These are phyloP conservation scores for Parnassius orleans DNA, from an alignment of 2,888 invertebrate genomes.

Conservation along the genomic window DNA sequence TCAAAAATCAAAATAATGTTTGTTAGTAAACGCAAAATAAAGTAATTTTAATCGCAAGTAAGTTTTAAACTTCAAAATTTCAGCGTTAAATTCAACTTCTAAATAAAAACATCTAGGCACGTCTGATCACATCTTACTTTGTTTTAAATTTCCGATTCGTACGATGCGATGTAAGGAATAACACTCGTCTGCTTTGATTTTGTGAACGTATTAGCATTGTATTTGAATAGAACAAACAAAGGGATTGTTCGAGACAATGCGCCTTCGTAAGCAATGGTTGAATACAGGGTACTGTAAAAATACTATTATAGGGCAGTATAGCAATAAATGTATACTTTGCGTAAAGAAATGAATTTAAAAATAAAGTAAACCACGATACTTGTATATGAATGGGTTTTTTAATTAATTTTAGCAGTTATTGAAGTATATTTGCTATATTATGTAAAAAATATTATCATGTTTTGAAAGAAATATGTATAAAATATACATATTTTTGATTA, in stretches of 20 bases:
- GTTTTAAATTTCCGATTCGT: constrained; percentile 61
- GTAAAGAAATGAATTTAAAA: not conserved
- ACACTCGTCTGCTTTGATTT: constrained; percentile 75
- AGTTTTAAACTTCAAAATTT: not conserved
- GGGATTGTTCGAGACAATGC: constrained; percentile 76
- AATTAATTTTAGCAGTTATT: no score
- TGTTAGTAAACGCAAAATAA: no score
- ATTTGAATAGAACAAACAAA: constrained; percentile 81
- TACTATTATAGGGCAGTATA: constrained; percentile 11
- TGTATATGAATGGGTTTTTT: no score
- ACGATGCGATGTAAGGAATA: constrained; percentile 59
- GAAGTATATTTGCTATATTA: no score
- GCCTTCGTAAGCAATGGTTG: constrained; percentile 67
- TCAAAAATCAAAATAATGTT: no score
- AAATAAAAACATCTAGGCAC: constrained; percentile 27
- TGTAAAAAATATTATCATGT: no score
- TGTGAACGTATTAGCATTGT: constrained; percentile 77
- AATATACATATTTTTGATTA: no score
- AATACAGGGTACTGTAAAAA: constrained; percentile 19
- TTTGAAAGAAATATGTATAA: no score
- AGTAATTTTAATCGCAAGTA: not conserved
- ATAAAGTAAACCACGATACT: no score
- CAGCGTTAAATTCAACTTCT: not conserved
- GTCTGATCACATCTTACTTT: constrained; percentile 23
- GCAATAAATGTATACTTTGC: not conserved